These are phyloP conservation scores for Mormyrus lacerda DNA, from an alignment of 2,113 vertebrate species.

Conservation along the genomic window DNA sequence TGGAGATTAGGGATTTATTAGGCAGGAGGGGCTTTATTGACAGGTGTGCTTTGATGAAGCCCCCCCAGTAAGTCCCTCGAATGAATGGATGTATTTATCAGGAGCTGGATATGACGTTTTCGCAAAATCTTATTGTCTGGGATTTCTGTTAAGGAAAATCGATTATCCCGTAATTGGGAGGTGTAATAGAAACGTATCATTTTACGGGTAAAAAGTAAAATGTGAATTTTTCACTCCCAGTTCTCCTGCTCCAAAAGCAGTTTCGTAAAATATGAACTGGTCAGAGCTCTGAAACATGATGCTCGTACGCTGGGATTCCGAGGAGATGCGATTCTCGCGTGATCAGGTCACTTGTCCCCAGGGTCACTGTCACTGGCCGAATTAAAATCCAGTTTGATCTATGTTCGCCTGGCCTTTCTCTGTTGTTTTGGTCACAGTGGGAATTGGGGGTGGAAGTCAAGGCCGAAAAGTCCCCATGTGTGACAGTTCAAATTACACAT, in stretches of 20 bases:
- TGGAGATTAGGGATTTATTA: background rate
- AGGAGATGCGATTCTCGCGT: background rate
- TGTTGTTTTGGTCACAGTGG: background rate
- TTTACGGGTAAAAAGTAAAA: background rate
- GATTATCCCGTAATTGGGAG: background rate
- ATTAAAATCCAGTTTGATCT: background rate
- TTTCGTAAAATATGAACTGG: background rate
- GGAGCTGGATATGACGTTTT: too few species aligned
- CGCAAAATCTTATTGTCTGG: background rate
- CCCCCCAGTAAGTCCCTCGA: background rate
- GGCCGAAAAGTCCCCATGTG: background rate
- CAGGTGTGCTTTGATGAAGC: background rate
- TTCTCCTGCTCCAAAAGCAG: background rate
- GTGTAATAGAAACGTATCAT: background rate
- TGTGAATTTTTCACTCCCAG: background rate
- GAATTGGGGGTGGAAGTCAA: background rate
- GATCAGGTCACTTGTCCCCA: background rate
- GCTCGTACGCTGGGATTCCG: background rate
- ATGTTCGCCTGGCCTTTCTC: background rate
- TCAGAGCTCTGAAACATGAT: background rate
- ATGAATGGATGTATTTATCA: background rate
- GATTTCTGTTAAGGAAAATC: slow-evolving; percentile 3
- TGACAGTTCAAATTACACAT: background rate
- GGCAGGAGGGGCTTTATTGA: background rate
- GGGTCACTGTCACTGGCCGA: background rate